Base-by-base conservation (phyloP, 2,113 vertebrate species). In the Mormoops blainvillei region DNA sequence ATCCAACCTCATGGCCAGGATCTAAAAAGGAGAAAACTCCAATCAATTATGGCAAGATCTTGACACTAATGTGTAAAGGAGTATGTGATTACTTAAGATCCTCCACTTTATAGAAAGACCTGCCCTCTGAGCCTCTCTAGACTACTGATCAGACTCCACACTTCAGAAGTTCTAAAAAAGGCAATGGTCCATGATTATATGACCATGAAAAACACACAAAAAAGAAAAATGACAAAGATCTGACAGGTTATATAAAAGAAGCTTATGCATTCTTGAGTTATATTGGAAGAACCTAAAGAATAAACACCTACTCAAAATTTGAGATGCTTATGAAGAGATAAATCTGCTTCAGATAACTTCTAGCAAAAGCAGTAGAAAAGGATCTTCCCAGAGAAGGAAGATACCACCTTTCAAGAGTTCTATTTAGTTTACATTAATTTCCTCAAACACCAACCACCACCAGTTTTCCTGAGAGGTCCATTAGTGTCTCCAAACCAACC, bases 1-100 rank as follows among this genome's bases (percentile, higher is more conserved):
- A 99, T 99, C 99, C 99, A 99, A 99, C 99, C 99, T 99, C 99
- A 99, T 99, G 99, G 99, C 99, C 99, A 99, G 99, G 99, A 99
- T 99, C 99, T 99, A 97, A 91, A 97, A 98, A 95, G 14, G 10
- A 85, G 87, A 94, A 54, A 92, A 90, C 3, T 94, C 24, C 68
- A 67, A 92, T 84, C 26, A 78, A 10, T 91, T 73, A 85, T 8
- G 20, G 7, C 19, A 91, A 93, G 24, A 88, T 71, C 18, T 16
- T 63, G n/a, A 50, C 28, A 95, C 1, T 28, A 96, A 52, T 13
- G 9, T 54, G 33, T 65, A 93, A 94, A 84, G 54, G 33, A 84
- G 52, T 63, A 43, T 89, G 38, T 48, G 13, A 89, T 77, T 95
- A 84, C 36, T 52, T 89, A 81, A 41, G 74, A 54, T 56, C 14